These are phyloP conservation scores for Bubo blakistoni DNA, from an alignment of 2,113 vertebrate genomes.

Conservation along the genomic window DNA sequence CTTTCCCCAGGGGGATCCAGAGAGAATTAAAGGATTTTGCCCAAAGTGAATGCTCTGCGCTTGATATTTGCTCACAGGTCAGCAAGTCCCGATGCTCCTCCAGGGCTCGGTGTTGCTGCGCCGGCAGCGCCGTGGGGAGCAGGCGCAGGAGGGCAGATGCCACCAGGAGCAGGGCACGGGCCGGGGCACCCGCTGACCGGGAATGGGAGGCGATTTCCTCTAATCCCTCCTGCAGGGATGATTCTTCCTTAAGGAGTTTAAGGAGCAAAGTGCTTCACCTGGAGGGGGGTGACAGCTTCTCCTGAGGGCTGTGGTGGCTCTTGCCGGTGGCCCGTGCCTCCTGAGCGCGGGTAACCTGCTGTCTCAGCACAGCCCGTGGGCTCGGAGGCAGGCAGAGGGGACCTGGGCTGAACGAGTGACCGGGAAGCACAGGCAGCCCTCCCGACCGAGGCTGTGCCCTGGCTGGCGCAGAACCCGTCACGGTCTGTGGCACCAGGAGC, in stretches of 20 bases:
- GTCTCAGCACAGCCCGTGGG: accelerated
- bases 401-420: accelerated
- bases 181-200: not conserved
- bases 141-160: not conserved
- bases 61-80: slow-evolving; percentile 26
- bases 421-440: not conserved
- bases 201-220: not conserved
- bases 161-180: accelerated
- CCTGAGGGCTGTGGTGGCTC: not conserved
- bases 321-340: not conserved
- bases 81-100: not conserved
- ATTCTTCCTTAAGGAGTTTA: not conserved
- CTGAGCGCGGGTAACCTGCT: not conserved
- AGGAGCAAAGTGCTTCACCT: not conserved
- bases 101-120: accelerated
- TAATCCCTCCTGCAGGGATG: not conserved
- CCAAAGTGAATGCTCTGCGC: not conserved
- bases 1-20: not conserved
- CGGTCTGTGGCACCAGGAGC: not conserved
- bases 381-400: not conserved
- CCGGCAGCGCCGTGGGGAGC: not conserved
- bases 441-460: not conserved
- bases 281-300: accelerated
- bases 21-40: slow-evolving; percentile 39
- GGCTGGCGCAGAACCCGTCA: not conserved